Conservation (phyloP, 2,113 vertebrate species). For the Zosterops lateralis region DNA sequence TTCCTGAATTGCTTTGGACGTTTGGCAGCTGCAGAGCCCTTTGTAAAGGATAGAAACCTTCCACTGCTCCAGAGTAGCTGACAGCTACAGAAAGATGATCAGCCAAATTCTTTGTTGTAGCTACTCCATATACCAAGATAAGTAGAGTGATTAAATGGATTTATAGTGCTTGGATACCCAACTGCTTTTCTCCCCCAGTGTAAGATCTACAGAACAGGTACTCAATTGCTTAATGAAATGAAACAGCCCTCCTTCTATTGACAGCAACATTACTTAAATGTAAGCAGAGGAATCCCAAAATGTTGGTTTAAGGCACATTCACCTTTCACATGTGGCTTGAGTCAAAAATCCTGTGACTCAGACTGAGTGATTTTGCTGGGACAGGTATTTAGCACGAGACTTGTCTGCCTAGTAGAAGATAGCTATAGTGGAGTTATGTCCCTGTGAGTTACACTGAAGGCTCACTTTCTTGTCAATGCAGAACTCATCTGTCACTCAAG, state of each 20-base stretch:
- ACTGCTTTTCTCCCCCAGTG: background rate
- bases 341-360: background rate
- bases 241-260: background rate
- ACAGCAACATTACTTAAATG: background rate
- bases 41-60: slow-evolving; percentile 23
- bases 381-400: background rate
- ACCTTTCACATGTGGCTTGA: background rate
- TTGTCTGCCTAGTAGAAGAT: background rate
- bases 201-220: background rate
- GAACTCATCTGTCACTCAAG: background rate
- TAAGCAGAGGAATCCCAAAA: background rate
- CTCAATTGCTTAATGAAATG: background rate
- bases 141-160: slow-evolving; percentile 23
- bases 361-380: background rate
- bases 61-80: background rate
- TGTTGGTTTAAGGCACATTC: background rate
- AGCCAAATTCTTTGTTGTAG: slow-evolving; percentile 24
- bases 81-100: slow-evolving; percentile 41
- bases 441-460: background rate
- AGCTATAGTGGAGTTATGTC: background rate
- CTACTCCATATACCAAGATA: background rate
- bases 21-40: background rate
- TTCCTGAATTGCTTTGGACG: background rate
- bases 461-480: background rate
- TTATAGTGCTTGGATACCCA: background rate